These are phyloP conservation scores for Sebastes variabilis DNA, from an alignment of 2,797 vertebrate genomes.

Conservation along the genomic window DNA sequence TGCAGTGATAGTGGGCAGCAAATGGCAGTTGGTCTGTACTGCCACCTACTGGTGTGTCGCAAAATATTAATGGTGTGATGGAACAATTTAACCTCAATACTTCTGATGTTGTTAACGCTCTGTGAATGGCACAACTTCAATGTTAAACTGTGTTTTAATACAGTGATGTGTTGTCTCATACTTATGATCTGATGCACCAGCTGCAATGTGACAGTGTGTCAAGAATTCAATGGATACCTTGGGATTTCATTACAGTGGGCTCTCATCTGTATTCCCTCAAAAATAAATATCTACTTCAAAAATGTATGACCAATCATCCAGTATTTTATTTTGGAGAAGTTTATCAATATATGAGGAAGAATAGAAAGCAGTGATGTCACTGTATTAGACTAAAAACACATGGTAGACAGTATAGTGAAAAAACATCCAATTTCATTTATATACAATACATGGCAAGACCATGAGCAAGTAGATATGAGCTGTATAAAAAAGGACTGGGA, in stretches of 20 bases:
- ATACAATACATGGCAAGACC: too few species aligned
- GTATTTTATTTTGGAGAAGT: background rate
- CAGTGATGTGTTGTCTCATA: background rate
- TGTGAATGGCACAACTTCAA: background rate
- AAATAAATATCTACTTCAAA: background rate
- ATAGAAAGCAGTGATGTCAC: background rate
- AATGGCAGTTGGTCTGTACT: conserved; percentile 44
- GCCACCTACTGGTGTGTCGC: conserved; percentile 72
- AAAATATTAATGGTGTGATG: background rate
- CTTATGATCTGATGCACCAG: background rate
- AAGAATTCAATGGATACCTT: background rate
- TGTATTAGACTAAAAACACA: background rate
- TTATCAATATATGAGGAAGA: background rate
- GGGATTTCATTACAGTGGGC: background rate
- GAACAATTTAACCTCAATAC: background rate
- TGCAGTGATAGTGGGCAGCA: conserved; percentile 56
- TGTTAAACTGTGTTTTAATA: background rate
- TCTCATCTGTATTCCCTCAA: background rate
- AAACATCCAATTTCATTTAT: too few species aligned
- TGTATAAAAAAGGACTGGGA: too few species aligned
- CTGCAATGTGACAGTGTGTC: background rate
- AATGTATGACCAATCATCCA: background rate
- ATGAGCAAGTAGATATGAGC: too few species aligned
- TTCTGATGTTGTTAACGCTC: background rate
- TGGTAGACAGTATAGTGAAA: too few species aligned